Base-by-base conservation (phyloP, 2,888 invertebrate species). In the Dusona sp. region DNA sequence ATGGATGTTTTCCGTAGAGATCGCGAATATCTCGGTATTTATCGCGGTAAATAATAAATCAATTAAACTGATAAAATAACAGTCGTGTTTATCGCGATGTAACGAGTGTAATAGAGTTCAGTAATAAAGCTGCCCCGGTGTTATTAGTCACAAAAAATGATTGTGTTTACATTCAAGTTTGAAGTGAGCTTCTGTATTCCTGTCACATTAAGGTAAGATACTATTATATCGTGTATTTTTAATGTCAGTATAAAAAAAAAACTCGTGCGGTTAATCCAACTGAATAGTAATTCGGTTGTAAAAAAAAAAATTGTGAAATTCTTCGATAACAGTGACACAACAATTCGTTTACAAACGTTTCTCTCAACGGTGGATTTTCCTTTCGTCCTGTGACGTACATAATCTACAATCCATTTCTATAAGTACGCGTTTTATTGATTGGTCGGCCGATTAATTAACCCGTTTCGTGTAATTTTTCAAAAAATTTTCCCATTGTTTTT, bases 151-250 rank as follows among this genome's bases (percentile, higher is more conserved):
- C 91, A 91, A 94, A 95, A 93, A 95, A 95, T 95, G 96, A 95
- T 96, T 96, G 95, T 97, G 97, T 97, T 97, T 97, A 97, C 97
- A 97, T 97, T 96, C 95, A 95, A 95, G 95, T 95, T 95, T 95
- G 95, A 94, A 95, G 95, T 95, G 95, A 95, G 95, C 95, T 95
- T 94, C 95, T 95, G 95, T 95, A 95, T 95, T 96, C 95, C 95
- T 95, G 95, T 95, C 95, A 95, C 95, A 95, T 94, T 94, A 94
- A 95, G 95, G 96, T 95, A 94, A 94, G 94, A 91, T 90, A 91
- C 89, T 19, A 68, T 77, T 87, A 33, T 85, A 72, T 84, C 79
- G 74, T 54, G 64, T 25, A 86, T 86, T 85, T 77, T 84, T 48
- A 72, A 80, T 57, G 72, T 22, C 11, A 19, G 70, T 36, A 74